Percentiles rank a stretch among this genome's conserved stretches.
Evolutionary conservation across 2,113 vertebrate species (phyloP).

Genomic region (Nothoprocta perdicaria): DNA sequence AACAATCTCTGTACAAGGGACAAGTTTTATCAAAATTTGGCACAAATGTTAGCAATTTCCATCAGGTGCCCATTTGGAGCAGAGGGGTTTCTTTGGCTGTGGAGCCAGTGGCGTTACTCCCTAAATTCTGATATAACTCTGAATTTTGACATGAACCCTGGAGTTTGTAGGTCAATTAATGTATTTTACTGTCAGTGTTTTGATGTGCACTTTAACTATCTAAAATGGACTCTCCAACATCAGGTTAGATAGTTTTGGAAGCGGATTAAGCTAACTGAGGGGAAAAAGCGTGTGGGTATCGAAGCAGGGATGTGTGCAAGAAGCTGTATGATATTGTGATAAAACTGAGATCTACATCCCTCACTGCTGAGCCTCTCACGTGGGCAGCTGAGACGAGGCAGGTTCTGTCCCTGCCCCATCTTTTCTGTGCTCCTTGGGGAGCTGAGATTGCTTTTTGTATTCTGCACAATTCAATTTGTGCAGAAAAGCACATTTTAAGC

Average conservation of each 20-base stretch:
- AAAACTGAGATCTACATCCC: neutral
- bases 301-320: fast-evolving
- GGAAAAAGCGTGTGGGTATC: neutral
- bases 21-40: neutral
- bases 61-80: neutral
- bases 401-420: neutral
- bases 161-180: fast-evolving
- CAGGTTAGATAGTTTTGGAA: neutral
- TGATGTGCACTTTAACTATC: neutral
- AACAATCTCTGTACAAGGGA: neutral
- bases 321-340: neutral
- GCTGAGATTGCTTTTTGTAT: neutral
- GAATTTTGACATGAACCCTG: neutral
- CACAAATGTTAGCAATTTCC: fast-evolving
- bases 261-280: neutral
- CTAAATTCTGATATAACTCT: neutral
- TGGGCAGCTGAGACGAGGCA: neutral
- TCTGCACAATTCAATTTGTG: neutral
- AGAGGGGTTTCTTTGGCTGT: fast-evolving
- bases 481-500: neutral
- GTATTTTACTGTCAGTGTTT: neutral
- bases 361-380: neutral
- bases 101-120: fast-evolving
- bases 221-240: neutral
- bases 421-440: neutral